Evolutionary conservation across 2,113 vertebrate species (phyloP).

Genomic region (Oncorhynchus kisutch): DNA sequence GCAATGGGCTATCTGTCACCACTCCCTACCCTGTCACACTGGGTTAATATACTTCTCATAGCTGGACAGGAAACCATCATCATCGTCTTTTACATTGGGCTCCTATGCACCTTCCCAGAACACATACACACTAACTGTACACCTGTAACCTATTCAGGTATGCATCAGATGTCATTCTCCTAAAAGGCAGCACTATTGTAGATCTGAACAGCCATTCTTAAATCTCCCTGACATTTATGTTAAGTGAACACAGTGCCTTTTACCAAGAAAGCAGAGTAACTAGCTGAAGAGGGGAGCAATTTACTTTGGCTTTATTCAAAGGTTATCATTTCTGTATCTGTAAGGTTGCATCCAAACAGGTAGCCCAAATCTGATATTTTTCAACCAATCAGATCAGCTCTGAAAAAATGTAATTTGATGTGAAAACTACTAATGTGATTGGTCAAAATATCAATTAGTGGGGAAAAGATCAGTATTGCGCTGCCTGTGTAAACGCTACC

Average conservation of each 20-base stretch:
- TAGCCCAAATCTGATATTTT: too few species aligned
- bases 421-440: too few species aligned
- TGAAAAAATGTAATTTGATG: too few species aligned
- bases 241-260: not conserved
- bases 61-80: constrained; percentile 38
- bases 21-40: constrained; percentile 50
- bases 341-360: too few species aligned
- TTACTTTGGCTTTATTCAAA: not conserved
- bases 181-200: too few species aligned
- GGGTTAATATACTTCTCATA: constrained; percentile 67
- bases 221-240: not conserved
- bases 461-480: too few species aligned
- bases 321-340: not conserved
- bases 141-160: not conserved
- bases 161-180: not conserved
- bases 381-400: too few species aligned
- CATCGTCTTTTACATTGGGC: not conserved
- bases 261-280: too few species aligned
- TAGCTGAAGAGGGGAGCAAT: not conserved
- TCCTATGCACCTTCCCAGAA: not conserved
- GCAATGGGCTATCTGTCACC: constrained; percentile 63
- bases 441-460: too few species aligned
- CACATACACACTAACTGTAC: not conserved
- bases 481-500: too few species aligned
- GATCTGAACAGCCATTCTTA: not conserved